phyloP scores from a whole-genome alignment of 2,888 invertebrate genomes.

The Lumbricus terrestris region DNA sequence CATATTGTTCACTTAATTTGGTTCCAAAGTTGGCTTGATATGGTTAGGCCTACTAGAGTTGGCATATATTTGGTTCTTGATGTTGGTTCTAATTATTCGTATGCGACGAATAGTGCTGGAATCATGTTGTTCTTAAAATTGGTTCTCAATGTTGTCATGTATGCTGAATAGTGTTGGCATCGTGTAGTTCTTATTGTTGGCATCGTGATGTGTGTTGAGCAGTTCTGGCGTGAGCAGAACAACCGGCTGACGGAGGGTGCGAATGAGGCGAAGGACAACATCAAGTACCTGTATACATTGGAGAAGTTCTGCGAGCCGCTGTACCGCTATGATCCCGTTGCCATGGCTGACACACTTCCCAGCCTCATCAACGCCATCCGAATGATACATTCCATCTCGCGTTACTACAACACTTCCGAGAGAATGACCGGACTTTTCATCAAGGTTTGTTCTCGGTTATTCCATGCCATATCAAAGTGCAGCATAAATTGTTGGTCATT shows the following conservation, averaged over 20 bases:
- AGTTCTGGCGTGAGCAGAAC: constrained; percentile 53
- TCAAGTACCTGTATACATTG: constrained; percentile 55
- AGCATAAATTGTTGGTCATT: no score
- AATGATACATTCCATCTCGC: constrained; percentile 56
- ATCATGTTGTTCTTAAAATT: not conserved
- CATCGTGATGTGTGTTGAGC: not conserved
- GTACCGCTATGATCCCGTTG: constrained; percentile 55
- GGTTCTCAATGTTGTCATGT: not conserved
- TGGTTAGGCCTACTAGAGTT: no score
- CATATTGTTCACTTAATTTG: no score
- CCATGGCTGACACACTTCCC: constrained; percentile 51
- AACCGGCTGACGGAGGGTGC: constrained; percentile 55
- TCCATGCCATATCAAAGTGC: no score
- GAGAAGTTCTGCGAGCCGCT: constrained; percentile 58
- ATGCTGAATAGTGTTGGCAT: not conserved
- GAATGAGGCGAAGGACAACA: constrained; percentile 58
- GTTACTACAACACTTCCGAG: constrained; percentile 54
- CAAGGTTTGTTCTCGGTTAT: constrained; percentile 43
- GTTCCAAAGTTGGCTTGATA: no score
- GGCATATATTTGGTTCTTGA: not conserved
- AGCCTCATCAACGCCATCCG: constrained; percentile 55
- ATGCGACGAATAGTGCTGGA: no score
- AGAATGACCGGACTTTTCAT: constrained; percentile 56
- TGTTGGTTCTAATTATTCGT: not conserved
- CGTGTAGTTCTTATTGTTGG: not conserved